These are phyloP conservation scores for Rhorus exstirpatorius DNA, from an alignment of 2,888 invertebrate genomes.

Conservation along the genomic window DNA sequence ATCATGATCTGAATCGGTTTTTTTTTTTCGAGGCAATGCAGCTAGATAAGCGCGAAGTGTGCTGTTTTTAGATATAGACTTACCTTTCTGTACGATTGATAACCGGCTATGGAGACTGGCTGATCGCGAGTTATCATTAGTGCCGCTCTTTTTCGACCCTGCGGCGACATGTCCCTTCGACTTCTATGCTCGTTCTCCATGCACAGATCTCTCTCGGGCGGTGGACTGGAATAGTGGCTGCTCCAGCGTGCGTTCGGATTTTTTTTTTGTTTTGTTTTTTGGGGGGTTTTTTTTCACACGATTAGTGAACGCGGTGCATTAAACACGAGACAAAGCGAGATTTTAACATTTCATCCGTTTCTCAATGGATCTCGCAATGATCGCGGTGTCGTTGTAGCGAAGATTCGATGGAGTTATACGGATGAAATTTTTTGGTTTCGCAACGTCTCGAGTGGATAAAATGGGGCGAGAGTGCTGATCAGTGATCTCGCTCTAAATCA, in stretches of 20 bases:
- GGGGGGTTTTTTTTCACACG: constrained; percentile 63
- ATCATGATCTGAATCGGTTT: too few species aligned
- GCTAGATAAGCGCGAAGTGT: too few species aligned
- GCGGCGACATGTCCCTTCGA: constrained; percentile 94
- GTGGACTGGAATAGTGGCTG: constrained; percentile 86
- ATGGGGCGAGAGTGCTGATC: constrained; percentile 64
- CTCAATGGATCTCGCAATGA: too few species aligned
- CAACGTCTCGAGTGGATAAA: constrained; percentile 31
- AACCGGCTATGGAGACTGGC: constrained; percentile 83
- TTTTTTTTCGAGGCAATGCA: too few species aligned
- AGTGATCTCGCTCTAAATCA: constrained; percentile 64
- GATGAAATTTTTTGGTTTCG: background rate
- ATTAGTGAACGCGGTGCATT: constrained; percentile 78
- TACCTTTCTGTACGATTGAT: constrained; percentile 86
- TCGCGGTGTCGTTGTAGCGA: too few species aligned
- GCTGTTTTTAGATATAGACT: constrained; percentile 64
- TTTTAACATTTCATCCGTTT: background rate
- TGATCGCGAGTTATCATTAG: constrained; percentile 89
- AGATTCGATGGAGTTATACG: too few species aligned
- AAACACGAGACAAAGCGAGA: constrained; percentile 42
- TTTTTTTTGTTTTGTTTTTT: constrained; percentile 57
- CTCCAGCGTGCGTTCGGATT: constrained; percentile 74
- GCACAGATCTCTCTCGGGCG: constrained; percentile 86
- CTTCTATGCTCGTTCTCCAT: constrained; percentile 90
- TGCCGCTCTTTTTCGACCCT: constrained; percentile 90